Evolutionary conservation across 2,888 invertebrate species (phyloP), one percentile per base, ranked within the genome.

Genomic region (Cordilura impudica): DNA sequence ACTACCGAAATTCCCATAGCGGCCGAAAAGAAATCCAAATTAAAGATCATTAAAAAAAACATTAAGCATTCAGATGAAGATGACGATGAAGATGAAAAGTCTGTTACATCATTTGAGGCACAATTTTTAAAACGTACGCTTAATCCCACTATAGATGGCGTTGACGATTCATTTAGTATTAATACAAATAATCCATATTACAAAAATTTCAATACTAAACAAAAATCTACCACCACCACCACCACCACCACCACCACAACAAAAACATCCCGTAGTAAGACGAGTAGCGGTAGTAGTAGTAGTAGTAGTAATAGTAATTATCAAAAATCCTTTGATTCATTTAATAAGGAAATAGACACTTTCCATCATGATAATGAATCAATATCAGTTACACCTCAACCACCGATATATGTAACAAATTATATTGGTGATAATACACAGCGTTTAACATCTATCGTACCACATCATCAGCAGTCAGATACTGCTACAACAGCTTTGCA

Each of bases 321-420:
- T 23, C 29, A 66, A 21, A 39, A 45, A 23, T 66, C 47, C n/a
- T 19, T 67, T 35, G 23, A 35, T 65, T 21, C 49, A 45, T 45
- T 70, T 60, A 31, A 69, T 58, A 53, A n/a, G n/a, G n/a, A n/a
- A n/a, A n/a, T n/a, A n/a, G n/a, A n/a, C n/a, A n/a, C n/a, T n/a
- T n/a, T n/a, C n/a, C n/a, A n/a, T n/a, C n/a, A n/a, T n/a, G n/a
- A 66, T 45, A 58, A 67, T 56, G 49, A 74, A 66, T 60, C 49
- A 39, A 58, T 45, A 45, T 18, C 70, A 81, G 45, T 78, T 66
- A 81, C 78, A 80, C 70, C 80, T 82, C 83, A 82, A 82, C 83
- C 77, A 89, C 86, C 87, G 60, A 90, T 91, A 83, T 89, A 91
- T 83, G 91, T 91, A 73, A 91, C 90, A 83, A 92, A 90, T 87